phyloP scores from a whole-genome alignment of 1,140 invertebrate genomes.

The Lordiphosa clarofinis region DNA sequence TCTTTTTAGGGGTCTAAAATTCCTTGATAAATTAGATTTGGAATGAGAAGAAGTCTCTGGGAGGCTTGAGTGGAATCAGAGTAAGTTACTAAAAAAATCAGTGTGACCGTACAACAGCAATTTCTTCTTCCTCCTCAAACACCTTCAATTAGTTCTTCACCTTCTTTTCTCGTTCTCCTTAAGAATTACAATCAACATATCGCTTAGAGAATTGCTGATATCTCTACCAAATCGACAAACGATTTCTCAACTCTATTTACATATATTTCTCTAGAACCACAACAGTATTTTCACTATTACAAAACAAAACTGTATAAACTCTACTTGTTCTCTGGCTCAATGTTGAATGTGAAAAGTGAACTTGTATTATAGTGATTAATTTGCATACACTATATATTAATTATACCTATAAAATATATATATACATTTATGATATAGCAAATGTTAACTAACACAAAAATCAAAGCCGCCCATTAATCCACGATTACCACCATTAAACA shows the following conservation, averaged over 20 bases:
- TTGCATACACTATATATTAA: slow-evolving; percentile 14
- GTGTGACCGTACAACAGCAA: too few relatives aligned
- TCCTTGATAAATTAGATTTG: too few relatives aligned
- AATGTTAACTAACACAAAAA: slow-evolving; percentile 77
- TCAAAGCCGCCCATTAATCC: slow-evolving; percentile 77
- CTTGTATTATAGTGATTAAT: slow-evolving; percentile 46
- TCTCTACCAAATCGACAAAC: too few relatives aligned
- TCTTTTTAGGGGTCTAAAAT: too few relatives aligned
- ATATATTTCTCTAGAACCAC: not conserved
- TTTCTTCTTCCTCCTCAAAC: too few relatives aligned
- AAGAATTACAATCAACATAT: not conserved
- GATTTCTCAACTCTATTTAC: too few relatives aligned
- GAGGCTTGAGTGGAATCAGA: too few relatives aligned
- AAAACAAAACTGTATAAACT: not conserved
- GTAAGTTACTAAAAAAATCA: too few relatives aligned
- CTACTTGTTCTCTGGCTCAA: slow-evolving; percentile 14
- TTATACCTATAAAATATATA: slow-evolving; percentile 26
- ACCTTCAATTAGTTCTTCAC: too few relatives aligned
- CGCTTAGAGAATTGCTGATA: slow-evolving; percentile 4
- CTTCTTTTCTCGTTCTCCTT: too few relatives aligned
- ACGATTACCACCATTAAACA: slow-evolving; percentile 73
- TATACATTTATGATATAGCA: slow-evolving; percentile 51
- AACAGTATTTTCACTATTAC: not conserved
- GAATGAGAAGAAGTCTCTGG: too few relatives aligned
- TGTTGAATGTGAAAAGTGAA: slow-evolving; percentile 9